These are phyloP conservation scores for Premnoplex brunnescens DNA, from an alignment of 2,797 vertebrate species.

Conservation along the genomic window DNA sequence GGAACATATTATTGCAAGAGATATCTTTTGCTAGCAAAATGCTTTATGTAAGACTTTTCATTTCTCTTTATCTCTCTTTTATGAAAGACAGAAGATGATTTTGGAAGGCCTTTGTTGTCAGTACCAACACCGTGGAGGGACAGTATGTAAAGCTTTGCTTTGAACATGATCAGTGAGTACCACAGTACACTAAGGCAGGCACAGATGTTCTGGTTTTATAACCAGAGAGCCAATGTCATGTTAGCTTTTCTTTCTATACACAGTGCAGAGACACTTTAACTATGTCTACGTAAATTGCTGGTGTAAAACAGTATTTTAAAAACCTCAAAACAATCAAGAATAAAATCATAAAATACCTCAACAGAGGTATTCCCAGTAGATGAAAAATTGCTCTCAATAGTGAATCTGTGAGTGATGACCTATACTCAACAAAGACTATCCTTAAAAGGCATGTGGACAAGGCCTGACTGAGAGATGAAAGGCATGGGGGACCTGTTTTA, in stretches of 20 bases:
- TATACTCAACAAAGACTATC: not conserved
- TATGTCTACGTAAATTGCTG: not conserved
- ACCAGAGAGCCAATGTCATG: not conserved
- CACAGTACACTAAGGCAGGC: not conserved
- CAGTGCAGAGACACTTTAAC: not conserved
- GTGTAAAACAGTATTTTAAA: not conserved
- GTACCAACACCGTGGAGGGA: not conserved
- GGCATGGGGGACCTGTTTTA: accelerated
- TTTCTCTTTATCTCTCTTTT: not conserved
- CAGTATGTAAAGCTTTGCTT: not conserved
- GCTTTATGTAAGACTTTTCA: not conserved
- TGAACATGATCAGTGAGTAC: not conserved
- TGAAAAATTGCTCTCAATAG: not conserved
- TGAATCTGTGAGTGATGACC: not conserved
- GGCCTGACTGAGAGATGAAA: not conserved
- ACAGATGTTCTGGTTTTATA: not conserved
- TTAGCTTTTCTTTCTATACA: not conserved
- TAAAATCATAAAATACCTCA: not conserved
- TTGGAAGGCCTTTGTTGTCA: not conserved
- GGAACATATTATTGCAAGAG: not conserved
- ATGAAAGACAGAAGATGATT: not conserved
- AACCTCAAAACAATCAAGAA: not conserved
- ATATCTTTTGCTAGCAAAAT: not conserved
- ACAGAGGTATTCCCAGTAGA: not conserved
- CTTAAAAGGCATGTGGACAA: not conserved